These are phyloP conservation scores for Rotaria magnacalcarata DNA, from an alignment of 2,888 invertebrate genomes.

Conservation along the genomic window DNA sequence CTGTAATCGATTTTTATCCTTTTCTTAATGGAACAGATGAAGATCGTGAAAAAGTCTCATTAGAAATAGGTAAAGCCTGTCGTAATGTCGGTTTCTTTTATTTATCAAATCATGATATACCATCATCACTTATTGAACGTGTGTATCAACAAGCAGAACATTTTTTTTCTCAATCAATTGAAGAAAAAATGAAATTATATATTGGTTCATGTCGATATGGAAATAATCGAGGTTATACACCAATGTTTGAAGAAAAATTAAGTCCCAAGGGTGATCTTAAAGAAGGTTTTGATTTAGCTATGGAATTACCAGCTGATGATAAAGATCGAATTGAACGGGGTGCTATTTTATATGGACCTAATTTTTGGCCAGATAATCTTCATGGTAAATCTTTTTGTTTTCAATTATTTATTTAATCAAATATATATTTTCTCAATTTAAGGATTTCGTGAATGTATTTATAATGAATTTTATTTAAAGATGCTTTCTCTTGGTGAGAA, in stretches of 20 bases:
- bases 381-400: background rate
- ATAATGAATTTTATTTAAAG: background rate
- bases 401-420: background rate
- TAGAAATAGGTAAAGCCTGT: slow-evolving; percentile 36
- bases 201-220: background rate
- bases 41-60: background rate
- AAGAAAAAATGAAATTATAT: slow-evolving; percentile 31
- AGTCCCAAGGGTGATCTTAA: background rate
- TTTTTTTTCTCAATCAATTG: background rate
- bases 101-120: slow-evolving; percentile 38
- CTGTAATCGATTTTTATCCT: background rate
- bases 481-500: background rate
- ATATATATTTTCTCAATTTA: background rate
- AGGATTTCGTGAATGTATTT: slow-evolving; percentile 5
- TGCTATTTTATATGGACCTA: background rate
- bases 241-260: background rate
- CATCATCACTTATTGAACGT: slow-evolving; percentile 14
- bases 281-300: background rate
- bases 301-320: background rate
- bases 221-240: background rate
- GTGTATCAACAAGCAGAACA: background rate
- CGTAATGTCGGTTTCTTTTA: slow-evolving; percentile 42
- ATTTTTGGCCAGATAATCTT: background rate
- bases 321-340: background rate
- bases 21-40: background rate